Conservation (phyloP, 2,888 invertebrate species). For the Hyles lineata region DNA sequence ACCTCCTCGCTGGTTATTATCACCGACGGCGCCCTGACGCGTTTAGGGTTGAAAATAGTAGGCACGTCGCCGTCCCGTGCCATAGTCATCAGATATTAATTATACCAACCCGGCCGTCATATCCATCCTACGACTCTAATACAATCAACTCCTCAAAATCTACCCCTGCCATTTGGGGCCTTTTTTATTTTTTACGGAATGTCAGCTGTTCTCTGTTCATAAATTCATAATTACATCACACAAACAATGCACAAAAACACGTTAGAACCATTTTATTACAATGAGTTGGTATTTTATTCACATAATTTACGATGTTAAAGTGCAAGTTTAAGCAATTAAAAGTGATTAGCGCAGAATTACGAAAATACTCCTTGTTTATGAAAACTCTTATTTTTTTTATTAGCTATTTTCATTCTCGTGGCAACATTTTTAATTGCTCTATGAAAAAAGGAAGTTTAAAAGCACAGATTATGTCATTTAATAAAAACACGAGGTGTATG, state of each 20-base stretch:
- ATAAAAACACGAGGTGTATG: background rate
- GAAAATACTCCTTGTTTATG: constrained; percentile 10
- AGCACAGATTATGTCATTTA: background rate
- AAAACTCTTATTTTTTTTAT: background rate
- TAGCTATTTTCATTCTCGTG: constrained; percentile 7
- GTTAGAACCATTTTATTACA: background rate
- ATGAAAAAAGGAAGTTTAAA: background rate
- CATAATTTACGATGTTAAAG: constrained; percentile 5
- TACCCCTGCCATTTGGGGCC: background rate
- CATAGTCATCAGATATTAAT: constrained; percentile 69
- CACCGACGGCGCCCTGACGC: constrained; percentile 88
- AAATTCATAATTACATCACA: constrained; percentile 1
- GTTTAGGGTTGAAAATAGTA: constrained; percentile 92
- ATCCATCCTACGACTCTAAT: background rate
- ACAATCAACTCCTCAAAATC: constrained; percentile 2
- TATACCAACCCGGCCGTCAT: background rate
- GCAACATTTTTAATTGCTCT: constrained; percentile 22
- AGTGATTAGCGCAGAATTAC: background rate
- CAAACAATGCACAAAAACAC: background rate
- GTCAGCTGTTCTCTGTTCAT: background rate
- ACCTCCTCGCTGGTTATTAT: constrained; percentile 88
- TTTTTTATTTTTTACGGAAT: constrained; percentile 1
- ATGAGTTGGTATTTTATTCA: background rate
- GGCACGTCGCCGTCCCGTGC: constrained; percentile 91
- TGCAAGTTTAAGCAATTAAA: no score